Evolutionary conservation across 2,113 vertebrate species (phyloP), one percentile per base, ranked within the genome.

Genomic region (Atrichornis clamosus): DNA sequence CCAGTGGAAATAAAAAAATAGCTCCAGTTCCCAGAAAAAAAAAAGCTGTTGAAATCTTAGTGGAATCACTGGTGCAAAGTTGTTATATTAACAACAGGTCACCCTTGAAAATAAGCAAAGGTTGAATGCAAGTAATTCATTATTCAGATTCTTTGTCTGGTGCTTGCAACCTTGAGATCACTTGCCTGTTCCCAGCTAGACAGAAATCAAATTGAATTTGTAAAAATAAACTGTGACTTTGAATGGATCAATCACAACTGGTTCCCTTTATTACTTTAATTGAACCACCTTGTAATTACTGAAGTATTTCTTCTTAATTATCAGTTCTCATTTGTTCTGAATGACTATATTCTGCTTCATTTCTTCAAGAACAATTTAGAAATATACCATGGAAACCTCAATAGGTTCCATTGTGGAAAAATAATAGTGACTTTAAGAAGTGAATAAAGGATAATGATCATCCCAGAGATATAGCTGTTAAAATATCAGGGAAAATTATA

Each of bases 201-300:
- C 49, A 70, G 52, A 89, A 95, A 87, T 96, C 68, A 96, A 96
- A 96, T 87, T 37, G 50, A 91, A 49, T 96, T 80, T 86, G 64
- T 93, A 94, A 95, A 88, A 96, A 96, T 96, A 91, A 96, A 78
- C 39, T 65, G 32, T 42, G 62, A 83, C 85, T 95, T 94, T 91
- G 52, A 84, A 89, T 78, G 84, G 84, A 92, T 97, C 94, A 83
- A 60, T 94, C 50, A 85, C 53, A 83, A 87, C 62, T 22, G 15
- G 15, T 77, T 91, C n/a, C 68, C 94, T 97, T 90, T 95, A 81
- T 95, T 84, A 62, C 76, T 95, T 96, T 96, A 97, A 91, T 93
- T 91, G 86, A 90, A 87, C 64, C 20, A 75, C 90, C 88, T 96
- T 93, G 65, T 92, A 95, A 95, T 96, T 97, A 83, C 41, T 77